Evolutionary conservation across 2,888 invertebrate genomes (phyloP), one percentile per base, ranked within the genome.

Genomic region (Nomada goodeniana): DNA sequence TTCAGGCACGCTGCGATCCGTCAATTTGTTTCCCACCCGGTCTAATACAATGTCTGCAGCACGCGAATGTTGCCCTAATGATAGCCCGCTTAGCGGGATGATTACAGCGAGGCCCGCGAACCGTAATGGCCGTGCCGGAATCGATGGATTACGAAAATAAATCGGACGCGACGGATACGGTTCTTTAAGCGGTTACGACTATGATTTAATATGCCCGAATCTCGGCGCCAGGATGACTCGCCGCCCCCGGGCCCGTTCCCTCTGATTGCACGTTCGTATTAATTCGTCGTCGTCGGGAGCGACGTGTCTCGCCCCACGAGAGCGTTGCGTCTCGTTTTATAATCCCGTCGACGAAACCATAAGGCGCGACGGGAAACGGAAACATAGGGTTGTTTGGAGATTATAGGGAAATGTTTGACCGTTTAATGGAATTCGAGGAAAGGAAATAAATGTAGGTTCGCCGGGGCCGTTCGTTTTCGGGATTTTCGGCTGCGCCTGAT

Each of bases 171-270:
- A 70, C 53, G 44, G 69, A 26, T 69, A 61, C 65, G 71, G 59
- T 72, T 75, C 26, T 61, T 80, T 73, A 68, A 76, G 77, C 72
- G 57, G 69, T 77, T 86, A 83, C 79, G 80, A 23, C 83, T 85
- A 85, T 83, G 81, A 87, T 87, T 87, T 87, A 80, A 83, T 85
- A 81, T 85, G 52, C 61, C 72, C 68, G 71, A 83, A 80, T 81
- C 83, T 73, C 72, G 84, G 78, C 84, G 83, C 73, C 72, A 64
- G 57, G 77, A 20, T 57, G 71, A 88, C 86, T 87, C 79, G 74
- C 67, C 59, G 82, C 82, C 70, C 70, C 52, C 61, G 82, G 74
- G 87, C 36, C 29, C 20, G 36, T 63, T 61, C 78, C 63, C 77
- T 84, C 20, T 70, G 70, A 70, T 70, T 77, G 61, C 59, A 74